Evolutionary conservation across 2,888 invertebrate species (phyloP), one percentile per base, ranked within the genome.

Genomic region (Neoscelio sp.): DNA sequence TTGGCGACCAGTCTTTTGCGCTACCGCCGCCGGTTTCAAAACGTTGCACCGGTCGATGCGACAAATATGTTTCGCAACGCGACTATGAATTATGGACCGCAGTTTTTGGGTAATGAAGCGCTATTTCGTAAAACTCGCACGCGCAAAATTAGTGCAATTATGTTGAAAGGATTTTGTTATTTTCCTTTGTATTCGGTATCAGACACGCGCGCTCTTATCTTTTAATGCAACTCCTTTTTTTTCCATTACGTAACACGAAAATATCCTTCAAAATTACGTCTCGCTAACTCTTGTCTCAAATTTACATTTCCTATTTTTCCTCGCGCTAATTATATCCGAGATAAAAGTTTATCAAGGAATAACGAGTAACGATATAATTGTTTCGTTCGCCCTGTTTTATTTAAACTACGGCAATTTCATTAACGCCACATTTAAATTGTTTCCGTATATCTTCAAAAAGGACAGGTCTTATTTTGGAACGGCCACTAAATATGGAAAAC

Each of bases 41-140:
- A n/a, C 10, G 28, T 30, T 23, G 44, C 10, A 15, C 30, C 8
- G 10, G 17, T 46, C 44, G n/a, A 4, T 12, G 44, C 46, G 28
- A 68, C 33, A 56, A 68, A 68, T 48, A 52, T 62, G 67, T 60
- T 65, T 23, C 20, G 40, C 33, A 28, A 56, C 67, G 44, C 28
- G 64, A 35, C 58, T 33, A 33, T 67, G 60, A 70, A 60, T 60
- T 50, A 60, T 42, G 5, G 2, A n/a, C 4, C 23, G n/a, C 26
- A n/a, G 12, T 30, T 30, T 54, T 54, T 46, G n/a, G 46, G 15
- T 17, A 54, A 17, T 33, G 44, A 18, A 18, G 28, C 30, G 20
- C 3, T 44, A 42, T 54, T 54, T 54, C 8, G 7, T 42, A 40
- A 20, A 18, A 18, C 40, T 13, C 15, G 20, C 13, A 33, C 15